Evolutionary conservation across 2,797 vertebrate species (phyloP).

Genomic region (Danio jaintianensis): DNA sequence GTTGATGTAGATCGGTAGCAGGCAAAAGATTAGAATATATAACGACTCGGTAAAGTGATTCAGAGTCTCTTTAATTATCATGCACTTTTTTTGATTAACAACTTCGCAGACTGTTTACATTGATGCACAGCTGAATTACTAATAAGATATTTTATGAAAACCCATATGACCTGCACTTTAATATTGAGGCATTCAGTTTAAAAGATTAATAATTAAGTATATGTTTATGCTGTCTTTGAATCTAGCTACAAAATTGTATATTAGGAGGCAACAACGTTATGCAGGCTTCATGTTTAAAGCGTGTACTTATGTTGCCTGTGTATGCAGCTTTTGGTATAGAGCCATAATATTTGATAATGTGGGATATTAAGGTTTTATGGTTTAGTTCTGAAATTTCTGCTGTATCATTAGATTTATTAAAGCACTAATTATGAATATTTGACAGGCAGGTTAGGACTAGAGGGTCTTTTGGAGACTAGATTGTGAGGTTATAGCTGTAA

Average conservation of each 20-base stretch:
- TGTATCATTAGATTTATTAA: not conserved
- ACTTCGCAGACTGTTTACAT: too few species aligned
- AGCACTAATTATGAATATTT: not conserved
- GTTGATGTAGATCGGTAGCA: too few species aligned
- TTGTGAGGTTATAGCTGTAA: not conserved
- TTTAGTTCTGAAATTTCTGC: not conserved
- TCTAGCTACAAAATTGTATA: not conserved
- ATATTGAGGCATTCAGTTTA: too few species aligned
- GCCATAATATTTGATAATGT: not conserved
- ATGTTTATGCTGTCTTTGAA: not conserved
- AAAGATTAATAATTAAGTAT: too few species aligned
- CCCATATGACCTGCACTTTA: too few species aligned
- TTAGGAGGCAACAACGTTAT: not conserved
- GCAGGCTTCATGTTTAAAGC: not conserved
- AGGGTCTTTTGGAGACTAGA: not conserved
- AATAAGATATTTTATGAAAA: too few species aligned
- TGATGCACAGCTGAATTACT: too few species aligned
- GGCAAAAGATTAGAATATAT: too few species aligned
- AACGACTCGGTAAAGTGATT: too few species aligned
- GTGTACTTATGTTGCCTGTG: not conserved
- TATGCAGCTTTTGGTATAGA: conserved; percentile 4
- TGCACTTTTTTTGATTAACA: too few species aligned
- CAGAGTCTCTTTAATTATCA: too few species aligned
- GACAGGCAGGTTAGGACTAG: not conserved
- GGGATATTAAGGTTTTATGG: not conserved